These are phyloP conservation scores for Halichoeres trimaculatus DNA, from an alignment of 2,113 vertebrate genomes.

Conservation along the genomic window DNA sequence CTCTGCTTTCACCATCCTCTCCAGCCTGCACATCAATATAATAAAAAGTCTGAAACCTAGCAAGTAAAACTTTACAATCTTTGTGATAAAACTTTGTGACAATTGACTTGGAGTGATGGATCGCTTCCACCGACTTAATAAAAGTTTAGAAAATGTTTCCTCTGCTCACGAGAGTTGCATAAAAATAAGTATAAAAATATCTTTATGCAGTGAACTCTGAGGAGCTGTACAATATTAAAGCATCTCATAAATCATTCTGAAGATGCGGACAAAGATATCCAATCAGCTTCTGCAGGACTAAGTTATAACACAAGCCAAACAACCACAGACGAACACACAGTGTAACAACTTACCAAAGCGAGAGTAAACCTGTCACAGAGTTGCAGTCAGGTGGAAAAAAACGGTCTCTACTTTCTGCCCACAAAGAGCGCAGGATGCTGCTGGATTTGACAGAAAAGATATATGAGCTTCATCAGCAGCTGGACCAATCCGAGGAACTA, in stretches of 20 bases:
- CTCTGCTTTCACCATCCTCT: neutral
- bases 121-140: slow-evolving; percentile 16
- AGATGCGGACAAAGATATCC: neutral
- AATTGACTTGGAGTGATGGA: slow-evolving; percentile 2
- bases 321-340: slow-evolving; percentile 1
- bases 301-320: neutral
- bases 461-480: slow-evolving; percentile 43
- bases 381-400: slow-evolving; percentile 29
- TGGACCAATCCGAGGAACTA: slow-evolving; percentile 53
- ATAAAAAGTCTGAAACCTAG: slow-evolving; percentile 7
- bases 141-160: neutral
- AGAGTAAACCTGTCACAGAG: slow-evolving; percentile 32
- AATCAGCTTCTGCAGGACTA: neutral
- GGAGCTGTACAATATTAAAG: neutral
- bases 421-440: slow-evolving; percentile 28
- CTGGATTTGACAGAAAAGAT: slow-evolving; percentile 44
- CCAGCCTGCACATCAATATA: neutral
- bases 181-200: slow-evolving; percentile 5
- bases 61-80: neutral
- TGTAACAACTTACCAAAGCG: slow-evolving; percentile 58
- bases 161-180: slow-evolving; percentile 1
- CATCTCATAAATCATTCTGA: neutral
- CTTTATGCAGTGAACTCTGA: neutral
- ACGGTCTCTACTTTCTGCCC: slow-evolving; percentile 29
- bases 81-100: neutral